Evolutionary conservation across 2,888 invertebrate species (phyloP), one percentile per base, ranked within the genome.

Genomic region (Oscheius onirici): DNA sequence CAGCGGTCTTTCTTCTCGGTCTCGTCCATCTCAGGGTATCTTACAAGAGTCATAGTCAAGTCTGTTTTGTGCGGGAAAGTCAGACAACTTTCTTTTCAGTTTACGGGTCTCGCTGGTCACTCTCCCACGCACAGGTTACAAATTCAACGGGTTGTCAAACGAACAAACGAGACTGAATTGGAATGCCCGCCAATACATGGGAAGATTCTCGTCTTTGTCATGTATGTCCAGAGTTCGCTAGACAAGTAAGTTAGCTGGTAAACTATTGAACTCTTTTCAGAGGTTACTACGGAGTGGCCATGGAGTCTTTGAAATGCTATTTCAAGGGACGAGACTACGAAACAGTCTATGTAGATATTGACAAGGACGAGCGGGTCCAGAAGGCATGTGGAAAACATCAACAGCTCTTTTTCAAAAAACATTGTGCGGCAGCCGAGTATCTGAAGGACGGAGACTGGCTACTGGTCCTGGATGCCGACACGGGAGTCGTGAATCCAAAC

Each of bases 401-500:
- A 52, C 78, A 80, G 84, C 72, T 85, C 41, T 84, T 85, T 76
- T 86, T 85, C 82, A 80, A 82, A 52, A 86, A 86, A 61, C 86
- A 86, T 66, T 86, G 86, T 61, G 85, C 86, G 1, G 87, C 84
- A 0, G 79, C 86, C 1, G 81, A 81, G 24, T 87, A 87, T 71
- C 72, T 87, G 44, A 71, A 80, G 13, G 81, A 84, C 49, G 75
- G 83, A n/a, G 87, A 87, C 70, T 87, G 86, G 86, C 79, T 87
- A 81, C 71, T 87, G 40, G 86, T 87, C 41, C 74, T 87, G 34
- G 87, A 87, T 68, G 87, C 87, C 17, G 87, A 87, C 70, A 79
- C 86, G 10, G 85, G 83, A 44, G 78, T 86, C 6, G 86, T 83
- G 51, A 87, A 87, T 72, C 87, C 87, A n/a, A 85, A 84, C 71